Conservation (phyloP, 2,797 vertebrate species). For the Chelon labrosus region DNA sequence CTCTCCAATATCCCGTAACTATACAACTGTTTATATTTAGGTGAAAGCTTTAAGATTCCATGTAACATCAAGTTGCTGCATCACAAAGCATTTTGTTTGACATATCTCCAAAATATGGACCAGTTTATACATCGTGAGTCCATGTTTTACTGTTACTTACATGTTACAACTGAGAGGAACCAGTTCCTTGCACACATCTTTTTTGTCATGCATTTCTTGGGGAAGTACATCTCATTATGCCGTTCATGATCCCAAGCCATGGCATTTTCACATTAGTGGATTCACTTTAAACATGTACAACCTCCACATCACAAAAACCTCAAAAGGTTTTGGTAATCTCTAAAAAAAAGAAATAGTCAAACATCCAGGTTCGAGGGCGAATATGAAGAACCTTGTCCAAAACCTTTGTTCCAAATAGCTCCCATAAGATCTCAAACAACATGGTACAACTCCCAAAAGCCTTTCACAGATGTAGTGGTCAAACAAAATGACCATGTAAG, state of each 20-base stretch:
- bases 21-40: conserved; percentile 43
- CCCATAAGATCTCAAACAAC: conserved; percentile 45
- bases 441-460: conserved; percentile 45
- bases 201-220: conserved; percentile 28
- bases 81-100: conserved; percentile 29
- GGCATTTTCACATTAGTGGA: conserved; percentile 46
- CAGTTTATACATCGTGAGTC: conserved; percentile 16
- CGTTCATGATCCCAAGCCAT: conserved; percentile 47
- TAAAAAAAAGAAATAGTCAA: conserved; percentile 33
- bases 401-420: conserved; percentile 51
- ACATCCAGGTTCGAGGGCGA: conserved; percentile 54
- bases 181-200: conserved; percentile 6
- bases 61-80: conserved; percentile 48
- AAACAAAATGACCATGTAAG: conserved; percentile 58
- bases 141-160: conserved; percentile 30
- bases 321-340: conserved; percentile 40
- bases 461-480: conserved; percentile 50
- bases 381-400: conserved; percentile 44
- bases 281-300: conserved; percentile 50
- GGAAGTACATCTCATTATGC: conserved; percentile 39
- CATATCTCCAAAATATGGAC: conserved; percentile 30
- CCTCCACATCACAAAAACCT: conserved; percentile 56
- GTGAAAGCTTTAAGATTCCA: conserved; percentile 12
- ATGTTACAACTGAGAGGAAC: conserved; percentile 36
- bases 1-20: conserved; percentile 48